A percentile compares a stretch with the other conserved stretches of the same genome.
Conservation (phyloP, 2,797 vertebrate genomes). For the Hemibagrus guttatus region DNA sequence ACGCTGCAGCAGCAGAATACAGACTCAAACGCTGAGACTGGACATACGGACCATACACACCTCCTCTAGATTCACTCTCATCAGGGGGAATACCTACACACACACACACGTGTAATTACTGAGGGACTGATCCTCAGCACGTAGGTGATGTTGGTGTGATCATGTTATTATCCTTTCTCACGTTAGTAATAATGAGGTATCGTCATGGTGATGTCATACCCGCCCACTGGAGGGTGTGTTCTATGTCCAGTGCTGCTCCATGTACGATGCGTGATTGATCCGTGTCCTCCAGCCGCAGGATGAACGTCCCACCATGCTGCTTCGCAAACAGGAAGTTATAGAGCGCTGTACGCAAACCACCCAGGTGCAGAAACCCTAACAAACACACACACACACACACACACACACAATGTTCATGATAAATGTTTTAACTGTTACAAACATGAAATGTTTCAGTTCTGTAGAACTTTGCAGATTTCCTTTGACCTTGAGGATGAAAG, state of each 20-base stretch:
- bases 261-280: conserved; percentile 85
- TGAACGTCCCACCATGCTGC: conserved; percentile 81
- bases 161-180: neutral
- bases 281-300: conserved; percentile 91
- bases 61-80: conserved; percentile 71
- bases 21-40: conserved; percentile 85
- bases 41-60: conserved; percentile 81
- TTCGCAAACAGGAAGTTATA: conserved; percentile 95
- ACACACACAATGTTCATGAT: neutral
- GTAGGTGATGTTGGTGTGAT: neutral
- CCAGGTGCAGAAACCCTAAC: conserved; percentile 89
- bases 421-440: neutral
- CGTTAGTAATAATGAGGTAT: neutral
- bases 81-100: conserved; percentile 15
- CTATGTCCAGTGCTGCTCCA: conserved; percentile 86
- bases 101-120: conserved; percentile 10
- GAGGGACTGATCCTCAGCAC: neutral
- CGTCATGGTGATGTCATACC: conserved; percentile 68
- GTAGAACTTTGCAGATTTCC: neutral
- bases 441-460: neutral
- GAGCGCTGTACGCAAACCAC: conserved; percentile 89
- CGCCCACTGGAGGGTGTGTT: conserved; percentile 92
- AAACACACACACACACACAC: conserved; percentile 19
- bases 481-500: neutral
- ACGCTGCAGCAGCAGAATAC: conserved; percentile 70